A percentile compares a stretch with the other conserved stretches of the same genome.
These are phyloP conservation scores for Phyllotis vaccarum DNA, from an alignment of 2,797 vertebrate species.

Conservation along the genomic window DNA sequence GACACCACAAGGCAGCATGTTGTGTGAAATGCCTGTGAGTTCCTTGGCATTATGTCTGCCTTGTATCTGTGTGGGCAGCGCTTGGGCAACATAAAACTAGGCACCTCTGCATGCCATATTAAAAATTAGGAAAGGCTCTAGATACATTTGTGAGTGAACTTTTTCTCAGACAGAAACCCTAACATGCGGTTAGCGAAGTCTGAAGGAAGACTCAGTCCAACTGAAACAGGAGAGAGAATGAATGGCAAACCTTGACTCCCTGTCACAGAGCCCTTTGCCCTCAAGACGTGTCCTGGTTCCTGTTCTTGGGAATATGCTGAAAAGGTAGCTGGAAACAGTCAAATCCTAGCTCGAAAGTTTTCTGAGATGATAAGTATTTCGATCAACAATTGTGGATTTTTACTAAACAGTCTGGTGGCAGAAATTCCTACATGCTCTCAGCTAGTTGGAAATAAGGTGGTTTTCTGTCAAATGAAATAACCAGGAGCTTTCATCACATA, in stretches of 20 bases:
- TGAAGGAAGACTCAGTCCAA: background rate
- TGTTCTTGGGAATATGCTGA: background rate
- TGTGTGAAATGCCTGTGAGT: background rate
- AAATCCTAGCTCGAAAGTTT: background rate
- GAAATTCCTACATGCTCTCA: background rate
- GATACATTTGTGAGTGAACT: background rate
- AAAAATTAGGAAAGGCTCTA: background rate
- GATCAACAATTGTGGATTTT: slow-evolving; percentile 7
- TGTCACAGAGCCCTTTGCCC: background rate
- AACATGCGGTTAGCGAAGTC: background rate
- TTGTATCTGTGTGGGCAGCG: background rate
- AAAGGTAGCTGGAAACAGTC: background rate
- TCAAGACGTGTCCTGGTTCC: background rate
- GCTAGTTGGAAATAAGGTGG: background rate
- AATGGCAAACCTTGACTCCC: background rate
- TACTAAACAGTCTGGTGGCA: background rate
- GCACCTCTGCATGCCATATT: background rate
- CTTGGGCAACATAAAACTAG: background rate
- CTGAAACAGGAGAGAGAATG: background rate
- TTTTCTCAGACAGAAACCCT: slow-evolving; percentile 26
- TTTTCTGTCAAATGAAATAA: background rate
- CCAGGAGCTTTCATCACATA: background rate
- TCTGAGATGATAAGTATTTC: background rate
- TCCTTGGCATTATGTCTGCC: background rate
- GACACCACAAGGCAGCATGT: background rate